Percentiles rank a stretch among this genome's conserved stretches.
Evolutionary conservation across 2,888 invertebrate species (phyloP).

Genomic region (Eudemis profundana): DNA sequence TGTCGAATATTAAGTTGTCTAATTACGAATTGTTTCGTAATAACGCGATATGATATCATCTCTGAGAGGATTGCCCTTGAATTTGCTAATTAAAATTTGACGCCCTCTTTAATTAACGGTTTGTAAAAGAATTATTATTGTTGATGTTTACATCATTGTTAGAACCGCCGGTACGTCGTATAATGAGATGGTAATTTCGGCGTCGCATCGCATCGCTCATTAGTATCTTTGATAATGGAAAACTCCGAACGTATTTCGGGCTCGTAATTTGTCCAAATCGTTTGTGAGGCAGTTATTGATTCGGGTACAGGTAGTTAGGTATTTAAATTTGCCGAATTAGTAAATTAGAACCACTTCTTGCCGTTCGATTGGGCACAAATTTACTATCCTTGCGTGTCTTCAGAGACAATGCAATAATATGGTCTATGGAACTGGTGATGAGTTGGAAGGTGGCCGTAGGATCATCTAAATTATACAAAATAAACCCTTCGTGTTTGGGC

Average conservation of each 20-base stretch:
- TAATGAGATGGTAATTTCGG: slow-evolving; percentile 2
- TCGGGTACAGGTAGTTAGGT: too few species aligned
- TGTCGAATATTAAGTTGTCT: slow-evolving; percentile 24
- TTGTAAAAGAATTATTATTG: slow-evolving; percentile 21
- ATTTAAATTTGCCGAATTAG: too few species aligned
- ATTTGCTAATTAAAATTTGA: slow-evolving; percentile 8
- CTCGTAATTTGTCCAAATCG: too few species aligned
- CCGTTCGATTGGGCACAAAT: too few species aligned
- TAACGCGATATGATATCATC: slow-evolving; percentile 15
- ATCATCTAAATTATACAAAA: too few species aligned
- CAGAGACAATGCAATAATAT: too few species aligned
- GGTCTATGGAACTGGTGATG: too few species aligned
- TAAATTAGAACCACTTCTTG: too few species aligned
- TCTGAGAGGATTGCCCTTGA: slow-evolving; percentile 14
- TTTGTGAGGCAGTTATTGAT: too few species aligned
- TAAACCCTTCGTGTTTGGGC: too few species aligned
- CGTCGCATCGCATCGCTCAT: background rate
- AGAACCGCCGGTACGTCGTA: background rate
- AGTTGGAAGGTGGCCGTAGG: too few species aligned
- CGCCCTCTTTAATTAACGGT: slow-evolving; percentile 17
- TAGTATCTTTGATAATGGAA: background rate
- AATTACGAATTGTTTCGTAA: slow-evolving; percentile 27
- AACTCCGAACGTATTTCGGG: background rate
- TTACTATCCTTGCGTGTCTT: too few species aligned
- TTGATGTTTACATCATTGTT: slow-evolving; percentile 3